Evolutionary conservation across 2,113 vertebrate genomes (phyloP).

Genomic region (Trochalopteron elliotii): DNA sequence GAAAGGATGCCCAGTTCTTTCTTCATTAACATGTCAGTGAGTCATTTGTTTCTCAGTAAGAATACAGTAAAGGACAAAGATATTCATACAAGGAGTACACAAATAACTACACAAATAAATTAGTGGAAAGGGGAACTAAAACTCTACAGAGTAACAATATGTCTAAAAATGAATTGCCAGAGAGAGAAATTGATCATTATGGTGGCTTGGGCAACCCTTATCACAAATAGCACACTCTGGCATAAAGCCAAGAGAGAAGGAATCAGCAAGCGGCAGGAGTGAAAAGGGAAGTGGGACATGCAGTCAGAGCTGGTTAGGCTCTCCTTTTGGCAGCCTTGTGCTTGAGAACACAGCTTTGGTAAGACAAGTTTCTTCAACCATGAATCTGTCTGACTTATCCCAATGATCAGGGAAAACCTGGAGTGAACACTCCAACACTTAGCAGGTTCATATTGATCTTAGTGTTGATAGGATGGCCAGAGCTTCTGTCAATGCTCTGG

Average conservation of each 20-base stretch:
- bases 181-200: not conserved
- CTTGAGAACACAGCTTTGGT: not conserved
- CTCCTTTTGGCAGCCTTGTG: not conserved
- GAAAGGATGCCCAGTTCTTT: not conserved
- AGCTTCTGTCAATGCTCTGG: not conserved
- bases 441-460: not conserved
- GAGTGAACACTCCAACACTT: not conserved
- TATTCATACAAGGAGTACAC: not conserved
- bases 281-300: not conserved
- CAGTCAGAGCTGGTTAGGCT: not conserved
- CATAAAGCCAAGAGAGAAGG: not conserved
- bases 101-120: not conserved
- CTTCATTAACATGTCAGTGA: not conserved
- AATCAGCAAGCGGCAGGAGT: not conserved
- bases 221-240: not conserved
- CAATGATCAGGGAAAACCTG: not conserved
- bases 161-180: not conserved
- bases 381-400: not conserved
- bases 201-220: not conserved
- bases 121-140: constrained; percentile 35
- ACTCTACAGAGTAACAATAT: not conserved
- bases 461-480: not conserved
- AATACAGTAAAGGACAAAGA: not conserved
- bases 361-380: not conserved
- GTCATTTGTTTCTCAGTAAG: not conserved